Base-by-base conservation (phyloP, 1,140 invertebrate species). In the Drosophila setifemur region DNA sequence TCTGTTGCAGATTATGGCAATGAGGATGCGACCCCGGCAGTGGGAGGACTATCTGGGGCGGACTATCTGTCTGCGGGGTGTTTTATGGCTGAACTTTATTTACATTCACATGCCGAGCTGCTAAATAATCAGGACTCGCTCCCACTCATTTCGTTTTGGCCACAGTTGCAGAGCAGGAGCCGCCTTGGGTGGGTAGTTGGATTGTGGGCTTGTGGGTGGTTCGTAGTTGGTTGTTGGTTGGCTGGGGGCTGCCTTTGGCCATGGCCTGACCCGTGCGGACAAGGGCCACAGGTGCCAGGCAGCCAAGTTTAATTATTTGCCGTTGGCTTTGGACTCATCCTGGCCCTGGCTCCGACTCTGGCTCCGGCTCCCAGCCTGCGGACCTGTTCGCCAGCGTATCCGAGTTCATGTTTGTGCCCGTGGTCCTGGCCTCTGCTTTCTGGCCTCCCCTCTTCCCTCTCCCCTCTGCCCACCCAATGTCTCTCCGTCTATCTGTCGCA, bases 221-320 rank as follows among this genome's bases (percentile, higher is more conserved):
- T n/a, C n/a, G n/a, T n/a, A n/a, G 14, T 14, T 23, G 42, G 16
- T 19, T 12, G 23, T 16, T 40, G 39, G 16, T 33, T 50, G 42
- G 42, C 1, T 26, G 42, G 42, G 42, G n/a, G n/a, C 44, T 31
- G 39, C 43, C 23, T 26, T 57, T 49, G 44, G 25, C 66, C 53
- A 40, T 73, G 70, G 43, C 53, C 52, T 58, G 57, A 58, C 40
- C 57, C 37, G 53, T 18, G 16, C 57, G 37, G 58, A 73, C 69
- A 57, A 55, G 43, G 73, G 73, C 69, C 69, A 83, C 78, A 83
- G 79, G 78, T 83, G 78, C 77, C 49, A 52, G 79, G 63, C 73
- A 67, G 69, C 54, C 79, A 73, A 73, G 73, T 73, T 85, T 85
- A 83, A 83, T 83, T 83, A 83, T 83, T 85, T 85, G 79, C 69